phyloP scores from a whole-genome alignment of 1,140 invertebrate genomes.

The Ridgeia piscesae region DNA sequence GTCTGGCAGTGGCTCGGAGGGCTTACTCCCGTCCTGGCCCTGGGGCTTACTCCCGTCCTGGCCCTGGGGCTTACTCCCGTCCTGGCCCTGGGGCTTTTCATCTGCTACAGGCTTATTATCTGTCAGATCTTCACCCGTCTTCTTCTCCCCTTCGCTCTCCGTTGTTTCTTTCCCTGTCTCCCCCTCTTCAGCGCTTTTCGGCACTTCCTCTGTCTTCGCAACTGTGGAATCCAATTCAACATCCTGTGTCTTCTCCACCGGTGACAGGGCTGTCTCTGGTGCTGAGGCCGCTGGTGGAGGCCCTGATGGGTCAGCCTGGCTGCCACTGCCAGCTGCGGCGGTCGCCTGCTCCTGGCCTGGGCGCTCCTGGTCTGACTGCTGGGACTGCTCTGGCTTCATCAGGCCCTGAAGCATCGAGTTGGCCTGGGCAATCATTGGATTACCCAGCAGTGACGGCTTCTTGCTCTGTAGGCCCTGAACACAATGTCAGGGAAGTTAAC shows the following conservation, averaged over 20 bases:
- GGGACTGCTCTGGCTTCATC: background rate
- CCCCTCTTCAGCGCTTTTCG: background rate
- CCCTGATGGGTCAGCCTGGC: background rate
- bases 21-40: background rate
- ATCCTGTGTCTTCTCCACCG: constrained; percentile 10
- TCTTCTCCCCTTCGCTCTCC: background rate
- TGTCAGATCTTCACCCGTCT: background rate
- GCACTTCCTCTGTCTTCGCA: background rate
- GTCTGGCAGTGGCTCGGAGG: background rate
- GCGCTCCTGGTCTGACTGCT: background rate
- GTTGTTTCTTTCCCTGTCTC: background rate
- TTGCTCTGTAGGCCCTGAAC: background rate
- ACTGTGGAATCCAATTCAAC: background rate
- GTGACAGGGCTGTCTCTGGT: background rate
- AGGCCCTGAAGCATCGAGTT: background rate
- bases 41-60: background rate
- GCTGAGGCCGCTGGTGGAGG: background rate
- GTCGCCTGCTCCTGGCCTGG: background rate
- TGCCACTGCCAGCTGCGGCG: background rate
- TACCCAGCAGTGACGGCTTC: constrained; percentile 11
- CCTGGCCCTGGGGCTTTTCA: background rate
- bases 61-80: background rate
- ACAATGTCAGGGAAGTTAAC: background rate
- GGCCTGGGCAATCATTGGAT: constrained; percentile 12
- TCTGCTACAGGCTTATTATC: background rate